These are phyloP conservation scores for Drosophila neocordata DNA, from an alignment of 1,140 invertebrate genomes.

Conservation along the genomic window DNA sequence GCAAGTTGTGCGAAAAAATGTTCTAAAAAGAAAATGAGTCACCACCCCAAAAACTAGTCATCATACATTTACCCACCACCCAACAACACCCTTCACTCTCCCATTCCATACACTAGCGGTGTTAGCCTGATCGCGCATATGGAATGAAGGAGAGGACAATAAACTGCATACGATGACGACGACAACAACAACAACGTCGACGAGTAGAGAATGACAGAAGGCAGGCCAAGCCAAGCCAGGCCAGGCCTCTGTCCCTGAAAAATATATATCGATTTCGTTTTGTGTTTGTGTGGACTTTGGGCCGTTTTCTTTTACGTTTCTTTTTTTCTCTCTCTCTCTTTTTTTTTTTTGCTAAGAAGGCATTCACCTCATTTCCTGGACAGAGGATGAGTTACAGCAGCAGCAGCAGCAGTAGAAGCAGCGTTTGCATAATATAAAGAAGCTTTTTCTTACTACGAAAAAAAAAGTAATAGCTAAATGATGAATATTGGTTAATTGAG, in stretches of 20 bases:
- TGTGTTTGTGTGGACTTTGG: slow-evolving; percentile 28
- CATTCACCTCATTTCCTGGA: slow-evolving; percentile 58
- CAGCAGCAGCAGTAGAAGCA: neutral
- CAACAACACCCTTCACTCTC: neutral
- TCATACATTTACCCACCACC: neutral
- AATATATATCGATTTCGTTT: slow-evolving; percentile 53
- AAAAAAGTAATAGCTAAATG: neutral
- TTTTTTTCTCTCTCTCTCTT: neutral
- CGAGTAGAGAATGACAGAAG: neutral
- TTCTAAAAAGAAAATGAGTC: slow-evolving; percentile 6
- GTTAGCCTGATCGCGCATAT: slow-evolving; percentile 4
- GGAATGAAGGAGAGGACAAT: slow-evolving; percentile 6
- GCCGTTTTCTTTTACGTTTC: neutral
- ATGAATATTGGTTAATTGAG: neutral
- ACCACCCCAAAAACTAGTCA: slow-evolving; percentile 9
- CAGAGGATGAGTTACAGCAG: neutral
- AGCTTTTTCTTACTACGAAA: neutral
- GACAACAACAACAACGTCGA: neutral
- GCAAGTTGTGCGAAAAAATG: slow-evolving; percentile 9
- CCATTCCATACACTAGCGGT: neutral
- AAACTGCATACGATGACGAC: neutral
- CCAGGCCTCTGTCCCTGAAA: slow-evolving; percentile 44
- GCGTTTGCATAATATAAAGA: neutral
- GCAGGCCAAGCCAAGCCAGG: neutral
- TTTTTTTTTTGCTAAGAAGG: slow-evolving; percentile 48